A percentile compares a stretch with the other conserved stretches of the same genome.
phyloP scores from a whole-genome alignment of 2,888 invertebrate species.

The Lasioglossum morio region DNA sequence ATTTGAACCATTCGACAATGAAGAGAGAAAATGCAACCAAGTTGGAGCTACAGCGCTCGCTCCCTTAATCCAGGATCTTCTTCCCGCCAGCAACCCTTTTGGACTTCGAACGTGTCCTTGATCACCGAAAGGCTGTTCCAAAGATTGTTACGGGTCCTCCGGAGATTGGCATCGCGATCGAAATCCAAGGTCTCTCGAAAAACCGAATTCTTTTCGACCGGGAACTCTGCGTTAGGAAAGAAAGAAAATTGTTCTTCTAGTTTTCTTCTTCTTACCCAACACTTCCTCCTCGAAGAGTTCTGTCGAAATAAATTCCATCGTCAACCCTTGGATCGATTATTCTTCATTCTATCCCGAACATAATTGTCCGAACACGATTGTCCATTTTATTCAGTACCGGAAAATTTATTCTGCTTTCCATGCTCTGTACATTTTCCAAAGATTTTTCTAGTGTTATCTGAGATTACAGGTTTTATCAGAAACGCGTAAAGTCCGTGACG shows the following conservation, averaged over 20 bases:
- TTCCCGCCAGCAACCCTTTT: too few species aligned
- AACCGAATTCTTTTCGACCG: neutral
- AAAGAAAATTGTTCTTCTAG: constrained; percentile 9
- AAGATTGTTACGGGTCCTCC: neutral
- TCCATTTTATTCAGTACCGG: neutral
- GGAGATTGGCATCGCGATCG: constrained; percentile 34
- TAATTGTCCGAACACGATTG: neutral
- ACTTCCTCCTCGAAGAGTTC: neutral
- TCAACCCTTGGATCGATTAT: neutral
- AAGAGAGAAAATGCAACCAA: constrained; percentile 9
- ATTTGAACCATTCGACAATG: neutral
- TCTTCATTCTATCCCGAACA: neutral
- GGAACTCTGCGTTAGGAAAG: neutral
- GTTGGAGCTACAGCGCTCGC: neutral
- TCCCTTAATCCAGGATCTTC: neutral
- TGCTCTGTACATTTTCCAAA: neutral
- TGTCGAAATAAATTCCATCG: neutral
- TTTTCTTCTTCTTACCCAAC: neutral
- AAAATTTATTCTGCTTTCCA: too few species aligned
- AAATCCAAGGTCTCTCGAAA: constrained; percentile 3
- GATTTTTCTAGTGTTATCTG: neutral
- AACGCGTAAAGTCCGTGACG: neutral
- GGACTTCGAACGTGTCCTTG: constrained; percentile 14
- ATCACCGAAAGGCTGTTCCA: neutral
- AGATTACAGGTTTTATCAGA: neutral